These are phyloP conservation scores for Acipenser ruthenus DNA, from an alignment of 2,797 vertebrate species.

Conservation along the genomic window DNA sequence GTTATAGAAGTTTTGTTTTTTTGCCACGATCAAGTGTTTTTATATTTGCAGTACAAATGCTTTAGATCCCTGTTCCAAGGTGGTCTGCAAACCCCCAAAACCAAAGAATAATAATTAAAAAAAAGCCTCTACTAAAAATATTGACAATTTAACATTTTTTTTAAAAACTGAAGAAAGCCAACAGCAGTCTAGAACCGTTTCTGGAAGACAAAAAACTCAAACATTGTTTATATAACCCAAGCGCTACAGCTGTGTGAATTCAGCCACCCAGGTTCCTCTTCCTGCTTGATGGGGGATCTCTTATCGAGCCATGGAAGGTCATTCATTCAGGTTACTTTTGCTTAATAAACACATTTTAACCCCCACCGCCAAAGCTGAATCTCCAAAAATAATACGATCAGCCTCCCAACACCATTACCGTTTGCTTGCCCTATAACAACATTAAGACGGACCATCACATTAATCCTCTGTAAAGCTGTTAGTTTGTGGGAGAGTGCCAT, in stretches of 20 bases:
- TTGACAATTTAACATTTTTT: no score
- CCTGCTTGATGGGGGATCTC: not conserved
- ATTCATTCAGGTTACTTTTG: not conserved
- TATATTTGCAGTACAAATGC: no score
- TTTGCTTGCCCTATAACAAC: conserved; percentile 16
- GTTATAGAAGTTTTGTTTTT: no score
- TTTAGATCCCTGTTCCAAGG: no score
- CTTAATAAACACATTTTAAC: not conserved
- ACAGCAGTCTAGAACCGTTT: not conserved
- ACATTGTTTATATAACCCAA: no score
- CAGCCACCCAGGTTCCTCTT: not conserved
- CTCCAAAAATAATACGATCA: not conserved
- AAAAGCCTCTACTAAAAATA: no score
- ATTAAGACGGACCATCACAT: conserved; percentile 30
- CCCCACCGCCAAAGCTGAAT: not conserved
- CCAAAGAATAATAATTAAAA: no score
- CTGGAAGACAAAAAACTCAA: not conserved
- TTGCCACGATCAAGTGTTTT: no score
- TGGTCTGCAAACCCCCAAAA: no score
- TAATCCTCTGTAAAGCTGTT: conserved; percentile 17
- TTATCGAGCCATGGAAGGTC: not conserved
- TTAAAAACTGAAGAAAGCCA: no score
- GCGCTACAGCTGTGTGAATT: not conserved
- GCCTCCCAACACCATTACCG: not conserved
- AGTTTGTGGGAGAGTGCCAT: conserved; percentile 23